Evolutionary conservation across 2,888 invertebrate genomes (phyloP).

Genomic region (Apamea anceps): DNA sequence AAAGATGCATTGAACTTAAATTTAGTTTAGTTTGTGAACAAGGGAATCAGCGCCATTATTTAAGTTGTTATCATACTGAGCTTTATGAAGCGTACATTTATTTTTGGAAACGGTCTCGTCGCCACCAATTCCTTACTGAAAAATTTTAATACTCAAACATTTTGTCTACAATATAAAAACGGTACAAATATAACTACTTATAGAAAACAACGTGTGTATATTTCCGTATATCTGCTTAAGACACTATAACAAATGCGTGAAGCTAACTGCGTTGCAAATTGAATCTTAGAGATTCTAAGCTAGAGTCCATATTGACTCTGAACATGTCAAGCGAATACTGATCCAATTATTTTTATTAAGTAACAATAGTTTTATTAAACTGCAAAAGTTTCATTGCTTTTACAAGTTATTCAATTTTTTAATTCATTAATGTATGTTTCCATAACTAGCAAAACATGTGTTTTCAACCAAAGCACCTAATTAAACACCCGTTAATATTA

Average conservation of each 20-base stretch:
- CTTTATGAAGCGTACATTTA: background rate
- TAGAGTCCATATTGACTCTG: conserved; percentile 56
- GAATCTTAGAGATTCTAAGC: conserved; percentile 63
- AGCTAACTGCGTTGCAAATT: conserved; percentile 58
- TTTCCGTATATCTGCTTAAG: conserved; percentile 59
- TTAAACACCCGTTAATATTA: conserved; percentile 13
- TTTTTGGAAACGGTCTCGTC: background rate
- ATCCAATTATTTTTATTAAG: conserved; percentile 40
- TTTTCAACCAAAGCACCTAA: conserved; percentile 47
- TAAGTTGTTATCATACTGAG: background rate
- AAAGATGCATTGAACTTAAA: too few species aligned
- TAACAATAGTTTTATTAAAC: conserved; percentile 43
- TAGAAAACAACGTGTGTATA: conserved; percentile 68
- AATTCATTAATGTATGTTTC: background rate
- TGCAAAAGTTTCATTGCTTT: background rate
- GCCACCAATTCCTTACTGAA: background rate
- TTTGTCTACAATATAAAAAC: conserved; percentile 62
- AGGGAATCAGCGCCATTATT: too few species aligned
- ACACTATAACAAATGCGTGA: conserved; percentile 59
- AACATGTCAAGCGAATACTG: conserved; percentile 60
- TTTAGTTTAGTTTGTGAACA: too few species aligned
- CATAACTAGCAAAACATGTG: conserved; percentile 18
- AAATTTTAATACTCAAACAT: conserved; percentile 37
- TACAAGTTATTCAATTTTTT: conserved; percentile 7
- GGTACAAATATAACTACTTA: conserved; percentile 64